Evolutionary conservation across 2,888 invertebrate species (phyloP).

Genomic region (Apamea sordens): DNA sequence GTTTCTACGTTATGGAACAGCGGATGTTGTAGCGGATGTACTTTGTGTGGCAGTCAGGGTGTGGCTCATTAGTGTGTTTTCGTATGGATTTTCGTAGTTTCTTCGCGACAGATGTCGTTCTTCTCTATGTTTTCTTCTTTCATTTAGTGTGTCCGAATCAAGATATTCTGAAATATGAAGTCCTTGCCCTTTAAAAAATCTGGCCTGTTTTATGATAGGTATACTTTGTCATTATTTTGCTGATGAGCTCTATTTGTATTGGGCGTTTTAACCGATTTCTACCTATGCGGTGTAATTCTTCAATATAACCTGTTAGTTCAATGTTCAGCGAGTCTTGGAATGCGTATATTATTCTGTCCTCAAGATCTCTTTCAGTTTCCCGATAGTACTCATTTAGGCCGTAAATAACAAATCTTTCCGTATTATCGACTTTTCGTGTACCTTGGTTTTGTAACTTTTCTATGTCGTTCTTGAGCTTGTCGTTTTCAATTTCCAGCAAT

Average conservation of each 20-base stretch:
- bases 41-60: too few relatives aligned
- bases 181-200: neutral
- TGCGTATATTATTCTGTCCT: neutral
- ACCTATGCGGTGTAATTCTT: neutral
- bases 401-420: neutral
- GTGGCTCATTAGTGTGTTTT: too few relatives aligned
- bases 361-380: neutral
- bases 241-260: neutral
- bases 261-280: neutral
- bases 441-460: neutral
- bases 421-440: neutral
- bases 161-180: neutral
- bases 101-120: neutral
- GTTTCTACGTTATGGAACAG: too few relatives aligned
- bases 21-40: too few relatives aligned
- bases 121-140: neutral
- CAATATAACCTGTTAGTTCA: neutral
- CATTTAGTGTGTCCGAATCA: neutral
- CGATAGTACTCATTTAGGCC: neutral
- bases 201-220: neutral
- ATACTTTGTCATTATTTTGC: neutral
- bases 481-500: neutral
- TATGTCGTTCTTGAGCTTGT: neutral
- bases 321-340: neutral
- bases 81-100: too few relatives aligned